Conservation (phyloP, 2,113 vertebrate genomes). For the Cervus canadensis region DNA sequence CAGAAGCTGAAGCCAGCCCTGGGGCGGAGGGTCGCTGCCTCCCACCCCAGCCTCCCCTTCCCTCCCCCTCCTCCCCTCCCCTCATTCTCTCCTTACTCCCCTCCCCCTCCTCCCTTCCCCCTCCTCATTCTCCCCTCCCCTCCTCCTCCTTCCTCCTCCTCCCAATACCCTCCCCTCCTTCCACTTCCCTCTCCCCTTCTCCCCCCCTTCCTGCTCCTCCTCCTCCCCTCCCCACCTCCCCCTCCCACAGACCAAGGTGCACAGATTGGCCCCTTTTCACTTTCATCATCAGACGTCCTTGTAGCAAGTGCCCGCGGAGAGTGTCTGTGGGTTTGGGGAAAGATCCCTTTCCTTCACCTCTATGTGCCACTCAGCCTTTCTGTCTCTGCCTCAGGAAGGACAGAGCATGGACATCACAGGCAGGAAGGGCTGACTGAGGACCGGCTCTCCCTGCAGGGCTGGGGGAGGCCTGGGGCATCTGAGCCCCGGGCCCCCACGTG, state of each 20-base stretch:
- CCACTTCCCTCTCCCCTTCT: no score
- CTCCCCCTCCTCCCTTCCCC: no score
- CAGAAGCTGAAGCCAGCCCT: not conserved
- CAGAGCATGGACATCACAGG: not conserved
- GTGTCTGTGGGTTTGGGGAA: not conserved
- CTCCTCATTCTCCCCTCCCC: no score
- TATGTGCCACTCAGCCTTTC: not conserved
- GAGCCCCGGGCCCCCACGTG: not conserved
- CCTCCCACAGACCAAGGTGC: not conserved
- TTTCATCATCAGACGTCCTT: not conserved
- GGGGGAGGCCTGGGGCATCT: not conserved
- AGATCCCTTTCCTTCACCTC: not conserved
- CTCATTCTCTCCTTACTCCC: no score
- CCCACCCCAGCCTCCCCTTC: not conserved
- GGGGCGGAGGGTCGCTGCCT: not conserved
- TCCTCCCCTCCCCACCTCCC: fast-evolving
- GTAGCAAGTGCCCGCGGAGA: not conserved
- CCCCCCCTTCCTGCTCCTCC: not conserved
- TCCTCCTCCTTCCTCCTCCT: not conserved
- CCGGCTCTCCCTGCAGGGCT: not conserved
- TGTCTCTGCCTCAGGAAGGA: not conserved
- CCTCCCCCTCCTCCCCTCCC: no score
- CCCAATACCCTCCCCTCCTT: not conserved
- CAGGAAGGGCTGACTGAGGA: no score
- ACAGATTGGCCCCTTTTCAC: not conserved